These are phyloP conservation scores for Drosophila hamatofila DNA, from an alignment of 2,888 invertebrate species.

Conservation along the genomic window DNA sequence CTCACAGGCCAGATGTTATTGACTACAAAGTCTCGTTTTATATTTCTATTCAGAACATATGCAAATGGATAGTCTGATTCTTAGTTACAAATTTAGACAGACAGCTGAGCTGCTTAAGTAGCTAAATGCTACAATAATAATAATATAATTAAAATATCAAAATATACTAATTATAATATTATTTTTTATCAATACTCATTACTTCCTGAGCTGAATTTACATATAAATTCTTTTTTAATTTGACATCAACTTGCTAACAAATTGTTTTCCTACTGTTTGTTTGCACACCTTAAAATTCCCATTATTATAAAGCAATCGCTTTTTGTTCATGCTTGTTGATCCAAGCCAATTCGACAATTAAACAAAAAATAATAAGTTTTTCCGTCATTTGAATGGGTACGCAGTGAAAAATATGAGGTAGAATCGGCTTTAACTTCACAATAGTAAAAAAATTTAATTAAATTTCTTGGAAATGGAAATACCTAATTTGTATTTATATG, in stretches of 20 bases:
- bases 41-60: no score
- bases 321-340: conserved; percentile 2
- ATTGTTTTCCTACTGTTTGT: not conserved
- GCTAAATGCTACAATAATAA: not conserved
- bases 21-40: not conserved
- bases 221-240: not conserved
- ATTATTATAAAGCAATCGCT: not conserved
- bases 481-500: conserved; percentile 16
- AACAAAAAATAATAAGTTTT: conserved; percentile 2
- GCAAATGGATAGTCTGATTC: not conserved
- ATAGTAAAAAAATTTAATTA: conserved; percentile 2
- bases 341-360: conserved; percentile 2
- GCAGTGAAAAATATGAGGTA: not conserved
- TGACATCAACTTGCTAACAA: not conserved
- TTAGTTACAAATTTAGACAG: not conserved
- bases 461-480: conserved; percentile 11
- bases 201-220: not conserved
- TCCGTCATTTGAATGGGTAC: not conserved
- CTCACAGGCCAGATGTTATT: not conserved
- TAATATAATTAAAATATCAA: not conserved
- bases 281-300: conserved; percentile 2
- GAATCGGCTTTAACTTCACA: not conserved
- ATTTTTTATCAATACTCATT: no score
- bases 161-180: not conserved
- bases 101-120: not conserved